phyloP scores from a whole-genome alignment of 2,113 vertebrate genomes.

The Halcyon senegalensis region DNA sequence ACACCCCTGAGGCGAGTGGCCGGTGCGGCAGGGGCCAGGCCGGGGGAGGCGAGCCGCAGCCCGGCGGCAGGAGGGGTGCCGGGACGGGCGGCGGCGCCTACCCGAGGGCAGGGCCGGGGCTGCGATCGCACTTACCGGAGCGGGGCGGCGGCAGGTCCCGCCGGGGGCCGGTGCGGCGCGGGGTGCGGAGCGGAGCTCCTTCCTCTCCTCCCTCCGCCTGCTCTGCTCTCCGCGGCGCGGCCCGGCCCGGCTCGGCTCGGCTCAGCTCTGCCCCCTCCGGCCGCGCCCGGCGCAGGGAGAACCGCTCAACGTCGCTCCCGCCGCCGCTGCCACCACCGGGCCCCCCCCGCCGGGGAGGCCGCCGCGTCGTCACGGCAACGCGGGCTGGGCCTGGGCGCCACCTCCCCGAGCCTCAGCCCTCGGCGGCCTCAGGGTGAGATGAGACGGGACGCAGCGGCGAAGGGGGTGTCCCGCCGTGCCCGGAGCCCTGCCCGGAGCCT shows the following conservation, averaged over 20 bases:
- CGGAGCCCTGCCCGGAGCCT: neutral
- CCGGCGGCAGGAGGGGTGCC: neutral
- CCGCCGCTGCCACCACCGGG: neutral
- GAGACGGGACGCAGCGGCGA: too few relatives aligned
- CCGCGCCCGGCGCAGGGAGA: neutral
- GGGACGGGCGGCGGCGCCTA: neutral
- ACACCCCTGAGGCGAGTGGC: neutral
- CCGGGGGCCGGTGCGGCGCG: neutral
- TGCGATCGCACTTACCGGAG: neutral
- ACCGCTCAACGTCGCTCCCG: neutral
- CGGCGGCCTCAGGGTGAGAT: too few relatives aligned
- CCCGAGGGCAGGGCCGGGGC: neutral
- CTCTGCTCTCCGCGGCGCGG: too few relatives aligned
- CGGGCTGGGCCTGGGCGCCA: neutral
- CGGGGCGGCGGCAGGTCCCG: neutral
- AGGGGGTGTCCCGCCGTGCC: neutral
- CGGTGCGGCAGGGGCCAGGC: neutral
- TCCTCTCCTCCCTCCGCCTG: neutral
- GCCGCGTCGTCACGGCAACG: neutral
- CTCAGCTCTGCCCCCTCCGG: slow-evolving; percentile 1
- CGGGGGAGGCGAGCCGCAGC: neutral
- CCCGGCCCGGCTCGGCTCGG: neutral
- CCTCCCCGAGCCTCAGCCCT: neutral
- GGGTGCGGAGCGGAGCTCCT: neutral
- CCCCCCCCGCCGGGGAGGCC: neutral